phyloP scores from a whole-genome alignment of 2,888 invertebrate species.

The Acleris sparsana region DNA sequence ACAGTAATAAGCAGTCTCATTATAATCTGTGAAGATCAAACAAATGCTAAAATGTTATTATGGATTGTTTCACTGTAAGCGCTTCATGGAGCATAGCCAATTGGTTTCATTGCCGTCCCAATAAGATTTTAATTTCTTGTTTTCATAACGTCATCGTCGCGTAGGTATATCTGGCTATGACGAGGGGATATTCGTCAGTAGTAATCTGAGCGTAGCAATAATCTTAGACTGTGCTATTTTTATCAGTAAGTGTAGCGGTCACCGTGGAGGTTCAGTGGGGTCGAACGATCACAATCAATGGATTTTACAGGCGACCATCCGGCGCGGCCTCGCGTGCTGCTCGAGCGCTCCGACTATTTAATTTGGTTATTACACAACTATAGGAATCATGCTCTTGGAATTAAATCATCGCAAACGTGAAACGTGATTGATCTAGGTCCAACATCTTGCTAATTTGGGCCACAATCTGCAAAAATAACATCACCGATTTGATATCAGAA shows the following conservation, averaged over 20 bases:
- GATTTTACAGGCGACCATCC: constrained; percentile 45
- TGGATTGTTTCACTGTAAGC: constrained; percentile 35
- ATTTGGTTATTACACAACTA: constrained; percentile 48
- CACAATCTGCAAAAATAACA: no score
- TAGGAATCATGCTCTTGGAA: constrained; percentile 42
- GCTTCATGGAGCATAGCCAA: constrained; percentile 44
- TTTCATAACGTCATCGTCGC: constrained; percentile 27
- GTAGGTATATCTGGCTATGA: constrained; percentile 21
- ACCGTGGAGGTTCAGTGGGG: constrained; percentile 45
- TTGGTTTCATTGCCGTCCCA: constrained; percentile 38
- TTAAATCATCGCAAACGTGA: constrained; percentile 25
- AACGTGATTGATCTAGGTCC: constrained; percentile 32
- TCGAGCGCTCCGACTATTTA: constrained; percentile 46
- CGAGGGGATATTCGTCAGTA: constrained; percentile 5
- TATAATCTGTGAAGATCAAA: constrained; percentile 5
- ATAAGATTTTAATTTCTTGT: constrained; percentile 23
- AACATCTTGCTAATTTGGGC: constrained; percentile 13
- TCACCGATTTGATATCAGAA: background rate
- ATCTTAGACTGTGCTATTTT: constrained; percentile 24
- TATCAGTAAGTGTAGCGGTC: constrained; percentile 37
- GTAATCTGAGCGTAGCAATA: constrained; percentile 15
- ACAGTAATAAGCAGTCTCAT: constrained; percentile 8
- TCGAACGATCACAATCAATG: constrained; percentile 49
- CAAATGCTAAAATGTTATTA: constrained; percentile 36
- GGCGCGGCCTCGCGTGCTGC: constrained; percentile 56